Conservation (phyloP, 2,888 invertebrate species). For the Clunio marinus region DNA sequence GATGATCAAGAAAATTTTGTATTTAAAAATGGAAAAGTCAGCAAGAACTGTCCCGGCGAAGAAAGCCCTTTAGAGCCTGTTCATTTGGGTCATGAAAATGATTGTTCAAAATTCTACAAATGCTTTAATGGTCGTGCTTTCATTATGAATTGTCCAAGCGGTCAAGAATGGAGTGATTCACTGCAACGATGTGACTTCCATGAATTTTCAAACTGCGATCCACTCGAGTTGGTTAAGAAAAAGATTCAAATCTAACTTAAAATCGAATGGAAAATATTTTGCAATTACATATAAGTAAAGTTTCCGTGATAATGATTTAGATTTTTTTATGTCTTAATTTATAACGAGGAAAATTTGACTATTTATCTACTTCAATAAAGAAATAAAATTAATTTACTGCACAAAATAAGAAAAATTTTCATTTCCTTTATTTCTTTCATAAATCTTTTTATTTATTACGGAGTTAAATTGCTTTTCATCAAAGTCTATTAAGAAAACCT, state of each 20-base stretch:
- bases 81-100: constrained; percentile 12
- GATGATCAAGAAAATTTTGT: background rate
- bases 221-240: background rate
- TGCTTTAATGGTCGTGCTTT: constrained; percentile 20
- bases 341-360: no score
- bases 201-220: background rate
- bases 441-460: no score
- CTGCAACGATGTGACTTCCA: constrained; percentile 17
- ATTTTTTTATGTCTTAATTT: background rate
- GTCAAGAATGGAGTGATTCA: background rate
- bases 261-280: no score
- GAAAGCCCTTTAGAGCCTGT: background rate
- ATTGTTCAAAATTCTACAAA: constrained; percentile 17
- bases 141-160: constrained; percentile 3
- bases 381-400: no score
- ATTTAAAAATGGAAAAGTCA: background rate
- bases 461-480: no score
- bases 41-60: background rate
- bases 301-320: no score
- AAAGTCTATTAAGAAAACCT: no score
- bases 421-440: no score
- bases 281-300: no score
- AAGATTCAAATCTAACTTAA: constrained; percentile 17
- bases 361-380: no score
- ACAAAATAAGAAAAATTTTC: no score